Conservation (phyloP, 2,888 invertebrate species). For the Pyrocoelia pectoralis region DNA sequence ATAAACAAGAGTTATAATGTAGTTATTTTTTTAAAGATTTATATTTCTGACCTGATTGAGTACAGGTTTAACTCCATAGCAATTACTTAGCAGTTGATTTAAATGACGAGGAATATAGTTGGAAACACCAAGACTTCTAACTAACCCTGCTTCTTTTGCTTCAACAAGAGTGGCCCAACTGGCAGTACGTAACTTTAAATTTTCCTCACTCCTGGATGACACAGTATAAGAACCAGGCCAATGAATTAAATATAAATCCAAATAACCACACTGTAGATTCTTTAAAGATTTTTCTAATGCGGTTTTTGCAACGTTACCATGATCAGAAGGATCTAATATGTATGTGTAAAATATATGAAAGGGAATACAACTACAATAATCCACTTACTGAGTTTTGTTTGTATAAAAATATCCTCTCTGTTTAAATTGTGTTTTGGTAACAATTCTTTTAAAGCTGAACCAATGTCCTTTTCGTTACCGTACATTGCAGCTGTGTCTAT, state of each 20-base stretch:
- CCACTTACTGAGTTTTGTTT: conserved; percentile 70
- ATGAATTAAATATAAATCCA: conserved; percentile 83
- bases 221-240: conserved; percentile 76
- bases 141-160: conserved; percentile 67
- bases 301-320: conserved; percentile 62
- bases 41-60: conserved; percentile 72
- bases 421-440: conserved; percentile 73
- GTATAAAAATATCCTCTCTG: conserved; percentile 79
- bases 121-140: conserved; percentile 79
- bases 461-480: conserved; percentile 76
- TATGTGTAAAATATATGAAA: background rate
- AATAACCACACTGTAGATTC: conserved; percentile 70
- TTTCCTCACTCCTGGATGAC: conserved; percentile 63
- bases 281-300: conserved; percentile 68
- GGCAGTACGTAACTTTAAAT: conserved; percentile 64
- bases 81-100: conserved; percentile 65
- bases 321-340: conserved; percentile 61
- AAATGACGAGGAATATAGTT: conserved; percentile 79
- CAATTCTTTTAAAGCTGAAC: conserved; percentile 68
- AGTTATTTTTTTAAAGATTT: too few species aligned
- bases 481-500: conserved; percentile 82
- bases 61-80: conserved; percentile 68
- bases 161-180: conserved; percentile 76
- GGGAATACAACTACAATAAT: background rate
- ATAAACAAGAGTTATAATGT: conserved; percentile 21